Conservation (phyloP, 2,797 vertebrate species). For the Danio jaintianensis region DNA sequence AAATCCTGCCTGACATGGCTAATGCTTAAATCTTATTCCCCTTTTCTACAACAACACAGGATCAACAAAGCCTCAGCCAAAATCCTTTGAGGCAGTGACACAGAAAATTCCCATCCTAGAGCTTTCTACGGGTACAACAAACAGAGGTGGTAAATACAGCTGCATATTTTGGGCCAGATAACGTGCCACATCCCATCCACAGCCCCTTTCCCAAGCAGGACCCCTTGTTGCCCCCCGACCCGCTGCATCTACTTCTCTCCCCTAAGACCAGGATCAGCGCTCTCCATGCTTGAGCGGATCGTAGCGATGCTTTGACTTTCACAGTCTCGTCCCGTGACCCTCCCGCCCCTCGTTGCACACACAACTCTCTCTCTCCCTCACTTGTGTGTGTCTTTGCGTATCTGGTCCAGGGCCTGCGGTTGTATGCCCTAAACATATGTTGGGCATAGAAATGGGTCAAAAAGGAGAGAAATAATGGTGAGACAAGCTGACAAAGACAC, state of each 20-base stretch:
- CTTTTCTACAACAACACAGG: constrained; percentile 84
- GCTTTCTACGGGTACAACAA: constrained; percentile 88
- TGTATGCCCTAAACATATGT: constrained; percentile 27
- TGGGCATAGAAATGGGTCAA: constrained; percentile 12
- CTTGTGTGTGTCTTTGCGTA: constrained; percentile 23
- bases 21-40: constrained; percentile 82
- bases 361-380: constrained; percentile 17
- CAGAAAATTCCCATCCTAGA: constrained; percentile 91
- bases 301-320: constrained; percentile 62
- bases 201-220: constrained; percentile 27
- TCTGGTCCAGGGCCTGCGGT: neutral
- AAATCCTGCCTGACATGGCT: constrained; percentile 83
- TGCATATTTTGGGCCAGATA: constrained; percentile 86
- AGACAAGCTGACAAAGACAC: constrained; percentile 1
- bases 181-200: constrained; percentile 61
- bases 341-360: constrained; percentile 10
- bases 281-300: constrained; percentile 68
- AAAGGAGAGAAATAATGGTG: neutral
- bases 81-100: constrained; percentile 94
- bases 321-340: constrained; percentile 64
- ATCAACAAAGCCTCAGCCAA: constrained; percentile 90
- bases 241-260: constrained; percentile 45
- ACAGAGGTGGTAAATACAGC: constrained; percentile 90
- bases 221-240: constrained; percentile 7
- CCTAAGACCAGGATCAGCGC: constrained; percentile 62